Conservation (phyloP, 2,888 invertebrate genomes). For the Drosophila helvetica region DNA sequence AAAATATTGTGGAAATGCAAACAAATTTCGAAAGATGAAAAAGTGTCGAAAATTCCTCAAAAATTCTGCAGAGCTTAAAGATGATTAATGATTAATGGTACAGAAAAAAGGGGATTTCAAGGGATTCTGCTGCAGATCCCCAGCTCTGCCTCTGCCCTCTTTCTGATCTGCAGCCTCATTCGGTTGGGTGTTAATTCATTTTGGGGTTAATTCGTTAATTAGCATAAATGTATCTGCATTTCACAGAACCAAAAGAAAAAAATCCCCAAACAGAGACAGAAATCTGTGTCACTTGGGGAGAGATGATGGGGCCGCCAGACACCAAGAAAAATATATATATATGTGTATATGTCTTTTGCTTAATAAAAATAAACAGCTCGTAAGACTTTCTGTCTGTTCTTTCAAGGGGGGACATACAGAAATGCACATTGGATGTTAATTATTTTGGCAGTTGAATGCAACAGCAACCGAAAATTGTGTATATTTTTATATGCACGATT, state of each 20-base stretch:
- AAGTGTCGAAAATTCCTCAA: too few relatives aligned
- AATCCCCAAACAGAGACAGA: conserved; percentile 1
- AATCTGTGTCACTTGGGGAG: conserved; percentile 65
- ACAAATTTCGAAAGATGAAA: too few relatives aligned
- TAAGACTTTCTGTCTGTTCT: conserved; percentile 1
- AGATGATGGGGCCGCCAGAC: conserved; percentile 42
- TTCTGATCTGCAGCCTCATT: conserved; percentile 24
- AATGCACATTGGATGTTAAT: conserved; percentile 52
- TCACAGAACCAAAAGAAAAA: conserved; percentile 35
- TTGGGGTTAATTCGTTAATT: conserved; percentile 65
- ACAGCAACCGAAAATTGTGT: conserved; percentile 3
- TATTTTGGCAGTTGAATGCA: conserved; percentile 57
- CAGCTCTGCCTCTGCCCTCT: not conserved
- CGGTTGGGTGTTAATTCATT: conserved; percentile 30
- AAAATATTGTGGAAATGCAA: too few relatives aligned
- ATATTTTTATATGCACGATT: conserved; percentile 53
- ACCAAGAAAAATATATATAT: conserved; percentile 13
- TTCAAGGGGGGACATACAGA: not conserved
- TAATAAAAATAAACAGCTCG: conserved; percentile 44
- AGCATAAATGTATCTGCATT: conserved; percentile 48
- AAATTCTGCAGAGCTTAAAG: conserved; percentile 1
- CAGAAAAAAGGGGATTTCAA: conserved; percentile 4
- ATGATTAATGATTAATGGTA: conserved; percentile 21
- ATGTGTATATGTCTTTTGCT: conserved; percentile 12
- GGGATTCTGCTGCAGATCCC: conserved; percentile 1